These are phyloP conservation scores for Anodontia alba DNA, from an alignment of 2,888 invertebrate species.

Conservation along the genomic window DNA sequence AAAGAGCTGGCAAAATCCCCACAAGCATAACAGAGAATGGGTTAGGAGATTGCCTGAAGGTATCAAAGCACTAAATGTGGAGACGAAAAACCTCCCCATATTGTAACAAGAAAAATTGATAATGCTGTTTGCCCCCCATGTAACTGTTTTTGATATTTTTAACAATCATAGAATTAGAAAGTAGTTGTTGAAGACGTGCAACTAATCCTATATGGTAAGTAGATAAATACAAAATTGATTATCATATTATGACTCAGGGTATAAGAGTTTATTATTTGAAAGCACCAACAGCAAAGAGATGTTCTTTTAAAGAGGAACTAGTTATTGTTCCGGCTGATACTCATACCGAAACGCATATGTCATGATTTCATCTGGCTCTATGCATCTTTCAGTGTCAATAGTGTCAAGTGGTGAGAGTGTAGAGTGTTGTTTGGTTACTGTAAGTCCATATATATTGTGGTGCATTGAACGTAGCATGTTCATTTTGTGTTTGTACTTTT, in stretches of 20 bases:
- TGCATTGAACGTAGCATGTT: slow-evolving; percentile 45
- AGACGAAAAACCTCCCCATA: slow-evolving; percentile 39
- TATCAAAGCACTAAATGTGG: slow-evolving; percentile 45
- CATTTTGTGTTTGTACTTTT: slow-evolving; percentile 51
- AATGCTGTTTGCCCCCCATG: slow-evolving; percentile 12
- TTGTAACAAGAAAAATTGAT: slow-evolving; percentile 30
- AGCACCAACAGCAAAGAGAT: no score
- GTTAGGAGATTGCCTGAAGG: slow-evolving; percentile 51
- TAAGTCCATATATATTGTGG: slow-evolving; percentile 33
- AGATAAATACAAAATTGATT: slow-evolving; percentile 38
- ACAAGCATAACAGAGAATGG: slow-evolving; percentile 50
- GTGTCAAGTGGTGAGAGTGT: neutral
- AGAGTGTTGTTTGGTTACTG: neutral
- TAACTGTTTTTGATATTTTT: slow-evolving; percentile 43
- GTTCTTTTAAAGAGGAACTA: no score
- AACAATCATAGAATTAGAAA: slow-evolving; percentile 50
- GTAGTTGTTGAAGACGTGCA: slow-evolving; percentile 41
- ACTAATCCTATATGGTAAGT: slow-evolving; percentile 56
- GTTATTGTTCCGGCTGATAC: no score
- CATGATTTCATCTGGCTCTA: no score
- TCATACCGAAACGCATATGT: no score
- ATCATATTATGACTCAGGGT: slow-evolving; percentile 40
- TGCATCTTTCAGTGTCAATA: no score
- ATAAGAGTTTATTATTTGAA: no score
- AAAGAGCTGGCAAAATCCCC: slow-evolving; percentile 33